Conservation (phyloP, 1,140 invertebrate genomes). For the Ridgeia piscesae region DNA sequence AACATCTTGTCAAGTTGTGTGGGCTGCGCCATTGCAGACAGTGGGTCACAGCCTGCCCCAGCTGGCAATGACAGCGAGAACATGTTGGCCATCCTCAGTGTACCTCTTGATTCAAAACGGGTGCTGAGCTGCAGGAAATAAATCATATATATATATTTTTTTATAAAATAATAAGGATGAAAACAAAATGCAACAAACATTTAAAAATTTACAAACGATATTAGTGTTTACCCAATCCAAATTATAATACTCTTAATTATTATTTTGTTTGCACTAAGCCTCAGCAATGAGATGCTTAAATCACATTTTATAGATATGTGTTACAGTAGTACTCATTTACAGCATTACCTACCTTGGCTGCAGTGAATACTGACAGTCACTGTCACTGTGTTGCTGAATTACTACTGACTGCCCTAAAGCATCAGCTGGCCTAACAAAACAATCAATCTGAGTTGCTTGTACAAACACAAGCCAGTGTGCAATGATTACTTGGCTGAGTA, state of each 20-base stretch:
- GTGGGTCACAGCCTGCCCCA: neutral
- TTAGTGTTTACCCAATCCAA: neutral
- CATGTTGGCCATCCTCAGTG: neutral
- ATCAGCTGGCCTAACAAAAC: neutral
- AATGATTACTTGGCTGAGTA: neutral
- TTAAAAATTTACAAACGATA: neutral
- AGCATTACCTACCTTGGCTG: neutral
- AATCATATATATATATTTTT: too few relatives aligned
- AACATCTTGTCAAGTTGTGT: slow-evolving; percentile 54
- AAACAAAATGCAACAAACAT: neutral
- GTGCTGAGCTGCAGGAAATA: neutral
- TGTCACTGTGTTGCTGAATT: neutral
- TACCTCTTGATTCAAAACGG: neutral
- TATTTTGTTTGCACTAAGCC: neutral
- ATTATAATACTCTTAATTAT: neutral
- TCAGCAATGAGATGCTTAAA: too few relatives aligned
- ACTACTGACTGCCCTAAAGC: neutral
- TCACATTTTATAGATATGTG: too few relatives aligned
- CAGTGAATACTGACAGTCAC: neutral
- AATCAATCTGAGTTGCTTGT: neutral
- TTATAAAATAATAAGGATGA: neutral
- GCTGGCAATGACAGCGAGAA: neutral
- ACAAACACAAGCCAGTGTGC: neutral
- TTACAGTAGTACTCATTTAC: too few relatives aligned
- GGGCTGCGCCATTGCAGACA: slow-evolving; percentile 28